Base-by-base conservation (phyloP, 1,140 invertebrate genomes). In the Bombus confusus region DNA sequence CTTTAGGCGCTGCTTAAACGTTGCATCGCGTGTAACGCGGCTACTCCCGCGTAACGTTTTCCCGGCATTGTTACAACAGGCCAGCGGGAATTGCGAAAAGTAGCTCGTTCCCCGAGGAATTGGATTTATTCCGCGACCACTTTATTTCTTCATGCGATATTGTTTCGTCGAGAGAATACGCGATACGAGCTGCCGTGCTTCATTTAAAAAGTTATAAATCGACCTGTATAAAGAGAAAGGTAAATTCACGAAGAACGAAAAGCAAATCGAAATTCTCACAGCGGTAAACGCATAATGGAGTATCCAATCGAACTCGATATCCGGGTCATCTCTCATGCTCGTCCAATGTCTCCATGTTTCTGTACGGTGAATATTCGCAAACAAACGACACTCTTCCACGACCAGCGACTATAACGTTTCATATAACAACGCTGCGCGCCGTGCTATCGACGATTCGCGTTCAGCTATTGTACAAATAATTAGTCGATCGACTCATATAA, bases 1-100 rank as follows among this genome's bases (percentile, higher is more conserved):
- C 47, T 72, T 73, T 71, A 77, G 68, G 43, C 28, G 81, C 52
- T 52, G 73, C 73, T 83, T 77, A 68, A 83, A 76, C 28, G 81
- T 68, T 57, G 73, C 73, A 77, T 83, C 43, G 81, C 81, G 73
- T 83, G 81, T 43, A 68, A 52, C 77, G 2, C 15, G 75, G 10
- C 31, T 79, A 15, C 6, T 9, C 47, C 12, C 25, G 25, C 39
- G n/a, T 64, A 66, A 34, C 34, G 34, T 77, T 41, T 52, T 39
- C 1, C 34, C 28, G 25, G 9, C n/a, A 75, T 47, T 47, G 41
- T 74, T 57, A 43, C 31, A 25, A 71, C 41, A 71, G 28, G 8
- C 22, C 28, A 8, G 15, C 10, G 13, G 10, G 69, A 37, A 72
- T 72, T n/a, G 47, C 66, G 31, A 47, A 62, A 22, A 43, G 31